A percentile compares a stretch with the other conserved stretches of the same genome.
phyloP scores from a whole-genome alignment of 2,888 invertebrate genomes.

The Melanostoma mellinum region DNA sequence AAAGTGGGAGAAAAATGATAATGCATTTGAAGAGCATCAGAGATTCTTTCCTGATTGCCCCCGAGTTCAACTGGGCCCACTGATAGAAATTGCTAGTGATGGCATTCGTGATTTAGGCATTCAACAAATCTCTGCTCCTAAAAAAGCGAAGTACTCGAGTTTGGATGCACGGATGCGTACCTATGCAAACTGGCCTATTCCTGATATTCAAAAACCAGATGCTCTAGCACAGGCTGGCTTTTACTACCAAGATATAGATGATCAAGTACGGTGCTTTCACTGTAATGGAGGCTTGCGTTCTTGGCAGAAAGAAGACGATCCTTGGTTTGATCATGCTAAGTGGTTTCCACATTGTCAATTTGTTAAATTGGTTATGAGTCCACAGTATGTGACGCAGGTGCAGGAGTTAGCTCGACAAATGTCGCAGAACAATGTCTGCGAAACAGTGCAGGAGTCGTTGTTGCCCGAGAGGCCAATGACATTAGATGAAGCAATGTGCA shows the following conservation, averaged over 20 bases:
- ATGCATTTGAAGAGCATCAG: slow-evolving; percentile 90
- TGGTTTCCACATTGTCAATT: slow-evolving; percentile 96
- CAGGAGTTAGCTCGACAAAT: slow-evolving; percentile 74
- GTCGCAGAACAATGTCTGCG: slow-evolving; percentile 56
- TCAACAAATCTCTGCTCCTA: slow-evolving; percentile 83
- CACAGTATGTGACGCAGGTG: slow-evolving; percentile 87
- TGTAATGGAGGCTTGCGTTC: slow-evolving; percentile 95
- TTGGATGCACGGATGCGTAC: slow-evolving; percentile 87
- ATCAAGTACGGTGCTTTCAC: slow-evolving; percentile 93
- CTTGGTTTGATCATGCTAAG: slow-evolving; percentile 96
- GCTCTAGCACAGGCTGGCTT: slow-evolving; percentile 93
- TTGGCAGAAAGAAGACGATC: slow-evolving; percentile 95
- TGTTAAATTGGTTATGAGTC: slow-evolving; percentile 91
- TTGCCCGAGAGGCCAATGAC: slow-evolving; percentile 65
- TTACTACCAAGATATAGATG: slow-evolving; percentile 89
- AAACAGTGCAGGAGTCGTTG: slow-evolving; percentile 42
- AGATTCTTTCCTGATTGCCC: slow-evolving; percentile 91
- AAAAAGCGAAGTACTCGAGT: slow-evolving; percentile 87
- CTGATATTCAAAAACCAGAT: slow-evolving; percentile 89
- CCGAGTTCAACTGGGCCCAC: slow-evolving; percentile 80
- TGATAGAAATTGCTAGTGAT: slow-evolving; percentile 81
- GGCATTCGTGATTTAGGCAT: slow-evolving; percentile 84
- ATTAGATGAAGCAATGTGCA: slow-evolving; percentile 82
- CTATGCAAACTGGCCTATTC: slow-evolving; percentile 90
- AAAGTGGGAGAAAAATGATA: slow-evolving; percentile 91